Evolutionary conservation across 2,113 vertebrate genomes (phyloP).

Genomic region (Melanerpes formicivorus): DNA sequence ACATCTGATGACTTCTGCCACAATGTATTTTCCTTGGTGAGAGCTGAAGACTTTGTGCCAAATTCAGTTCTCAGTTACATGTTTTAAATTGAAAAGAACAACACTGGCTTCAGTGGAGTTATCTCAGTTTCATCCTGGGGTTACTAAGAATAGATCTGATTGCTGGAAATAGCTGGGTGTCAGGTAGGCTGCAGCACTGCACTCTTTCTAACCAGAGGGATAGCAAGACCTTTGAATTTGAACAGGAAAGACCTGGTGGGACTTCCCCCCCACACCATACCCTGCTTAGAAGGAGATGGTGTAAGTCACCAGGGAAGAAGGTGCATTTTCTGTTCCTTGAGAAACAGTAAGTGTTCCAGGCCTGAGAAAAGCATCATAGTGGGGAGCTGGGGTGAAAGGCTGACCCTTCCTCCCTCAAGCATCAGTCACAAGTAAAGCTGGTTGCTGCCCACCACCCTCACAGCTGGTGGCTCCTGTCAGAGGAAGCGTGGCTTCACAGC

Average conservation of each 20-base stretch:
- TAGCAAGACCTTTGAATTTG: neutral
- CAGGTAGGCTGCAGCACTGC: neutral
- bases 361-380: neutral
- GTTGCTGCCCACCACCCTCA: neutral
- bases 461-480: accelerated
- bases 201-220: neutral
- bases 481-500: neutral
- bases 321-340: neutral
- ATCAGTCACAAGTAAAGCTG: neutral
- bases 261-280: neutral
- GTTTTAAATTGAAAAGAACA: neutral
- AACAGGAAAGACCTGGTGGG: neutral
- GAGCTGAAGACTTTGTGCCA: slow-evolving; percentile 37
- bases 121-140: neutral
- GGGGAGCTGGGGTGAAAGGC: neutral
- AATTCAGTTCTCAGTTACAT: slow-evolving; percentile 21
- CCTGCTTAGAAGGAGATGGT: neutral
- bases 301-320: neutral
- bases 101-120: slow-evolving; percentile 1
- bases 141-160: slow-evolving; percentile 27
- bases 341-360: neutral
- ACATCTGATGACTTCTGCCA: neutral
- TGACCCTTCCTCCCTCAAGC: neutral
- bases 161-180: slow-evolving; percentile 4
- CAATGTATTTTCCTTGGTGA: neutral